phyloP scores from a whole-genome alignment of 2,797 vertebrate genomes.

The Onychomys leucogaster region DNA sequence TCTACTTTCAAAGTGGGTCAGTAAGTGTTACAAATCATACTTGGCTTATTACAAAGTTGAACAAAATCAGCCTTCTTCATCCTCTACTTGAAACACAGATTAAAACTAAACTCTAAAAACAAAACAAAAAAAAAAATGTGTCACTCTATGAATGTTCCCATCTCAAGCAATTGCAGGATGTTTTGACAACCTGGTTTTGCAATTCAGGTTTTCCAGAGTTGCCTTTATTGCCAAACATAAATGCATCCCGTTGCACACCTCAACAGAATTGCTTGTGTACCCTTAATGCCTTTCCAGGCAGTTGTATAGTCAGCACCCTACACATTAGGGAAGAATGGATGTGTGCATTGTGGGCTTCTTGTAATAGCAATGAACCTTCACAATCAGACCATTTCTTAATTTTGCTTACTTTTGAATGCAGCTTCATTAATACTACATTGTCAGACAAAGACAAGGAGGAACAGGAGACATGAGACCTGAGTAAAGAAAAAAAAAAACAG shows the following conservation, averaged over 20 bases:
- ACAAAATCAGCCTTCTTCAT: neutral
- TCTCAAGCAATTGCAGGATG: neutral
- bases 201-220: constrained; percentile 50
- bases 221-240: constrained; percentile 71
- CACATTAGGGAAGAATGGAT: constrained; percentile 67
- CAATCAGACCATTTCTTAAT: constrained; percentile 76
- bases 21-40: constrained; percentile 22
- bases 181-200: constrained; percentile 36
- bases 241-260: constrained; percentile 70
- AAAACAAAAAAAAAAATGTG: neutral
- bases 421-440: constrained; percentile 69
- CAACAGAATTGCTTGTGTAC: constrained; percentile 60
- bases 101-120: constrained; percentile 45
- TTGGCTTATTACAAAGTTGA: constrained; percentile 23
- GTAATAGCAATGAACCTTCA: constrained; percentile 68
- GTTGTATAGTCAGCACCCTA: constrained; percentile 75
- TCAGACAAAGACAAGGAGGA: constrained; percentile 76
- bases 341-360: constrained; percentile 58
- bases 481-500: neutral
- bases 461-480: constrained; percentile 51
- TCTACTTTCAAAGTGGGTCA: constrained; percentile 29
- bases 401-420: constrained; percentile 74
- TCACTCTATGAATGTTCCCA: neutral
- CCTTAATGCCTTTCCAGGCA: constrained; percentile 65
- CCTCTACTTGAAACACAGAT: neutral